Evolutionary conservation across 2,797 vertebrate genomes (phyloP).

Genomic region (Carduelis carduelis): DNA sequence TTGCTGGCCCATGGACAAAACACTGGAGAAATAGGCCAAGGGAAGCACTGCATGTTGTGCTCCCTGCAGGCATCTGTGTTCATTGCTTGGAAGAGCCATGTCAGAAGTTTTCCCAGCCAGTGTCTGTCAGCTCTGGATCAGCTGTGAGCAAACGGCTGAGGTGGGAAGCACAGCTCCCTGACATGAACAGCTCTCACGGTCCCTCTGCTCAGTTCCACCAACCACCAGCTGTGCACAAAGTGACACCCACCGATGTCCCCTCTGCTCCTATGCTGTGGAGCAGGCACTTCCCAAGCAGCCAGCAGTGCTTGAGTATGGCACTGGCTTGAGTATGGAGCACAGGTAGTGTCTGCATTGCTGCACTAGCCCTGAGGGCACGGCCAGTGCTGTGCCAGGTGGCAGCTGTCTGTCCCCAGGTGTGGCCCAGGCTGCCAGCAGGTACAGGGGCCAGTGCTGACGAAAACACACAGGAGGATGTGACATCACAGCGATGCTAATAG

Average conservation of each 20-base stretch:
- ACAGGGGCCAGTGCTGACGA: background rate
- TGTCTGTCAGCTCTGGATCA: background rate
- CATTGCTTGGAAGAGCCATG: background rate
- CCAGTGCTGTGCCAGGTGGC: background rate
- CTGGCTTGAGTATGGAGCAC: rapidly evolving
- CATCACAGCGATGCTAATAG: conserved; percentile 53
- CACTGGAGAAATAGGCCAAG: background rate
- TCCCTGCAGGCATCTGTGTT: background rate
- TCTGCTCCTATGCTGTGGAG: background rate
- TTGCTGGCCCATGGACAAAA: background rate
- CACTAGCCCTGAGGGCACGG: rapidly evolving
- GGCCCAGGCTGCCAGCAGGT: background rate
- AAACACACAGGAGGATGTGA: conserved; percentile 29
- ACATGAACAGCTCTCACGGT: background rate
- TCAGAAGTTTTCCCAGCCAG: background rate
- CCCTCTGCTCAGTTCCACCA: background rate
- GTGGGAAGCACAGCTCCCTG: background rate
- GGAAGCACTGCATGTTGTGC: background rate
- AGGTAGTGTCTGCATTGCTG: background rate
- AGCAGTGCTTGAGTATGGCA: background rate
- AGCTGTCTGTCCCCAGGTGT: rapidly evolving
- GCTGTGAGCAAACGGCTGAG: background rate
- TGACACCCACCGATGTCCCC: background rate
- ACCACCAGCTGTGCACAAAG: background rate
- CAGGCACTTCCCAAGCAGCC: background rate